Base-by-base conservation (phyloP, 2,888 invertebrate genomes). In the Gymnosoma rotundatum region DNA sequence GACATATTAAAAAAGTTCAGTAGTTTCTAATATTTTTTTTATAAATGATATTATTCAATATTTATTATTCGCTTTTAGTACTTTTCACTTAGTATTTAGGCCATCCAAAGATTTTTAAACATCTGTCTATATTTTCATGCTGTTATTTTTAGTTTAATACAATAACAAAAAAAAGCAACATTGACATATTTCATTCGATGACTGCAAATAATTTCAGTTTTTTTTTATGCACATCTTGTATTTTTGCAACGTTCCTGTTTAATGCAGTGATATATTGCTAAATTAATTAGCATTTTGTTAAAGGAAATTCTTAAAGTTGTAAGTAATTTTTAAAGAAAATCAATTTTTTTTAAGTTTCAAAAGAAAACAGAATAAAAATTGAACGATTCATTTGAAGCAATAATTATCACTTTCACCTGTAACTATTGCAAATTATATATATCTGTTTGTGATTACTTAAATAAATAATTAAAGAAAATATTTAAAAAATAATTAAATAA, bases 341-440 rank as follows among this genome's bases (percentile, higher is more conserved):
- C 73, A n/a, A 63, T 63, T 36, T 50, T 9, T 69, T 50, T 42
- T 58, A 66, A 32, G 45, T 48, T 25, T 38, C 14, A 36, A 32
- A 36, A 12, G 18, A 14, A 56, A 74, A 12, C 20, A 54, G 14
- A 18, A 56, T 54, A 3, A 64, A 50, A 69, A 54, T n/a, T 36
- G 32, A 67, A 58, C 25, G 8, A 18, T 58, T 12, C 25, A 72
- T 50, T 48, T 14, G 9, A n/a, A 60, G 56, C 38, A 83, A 78
- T 78, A 50, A 78, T 63, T 74, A 64, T 87, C 87, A 87, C 88
- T 90, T 90, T 90, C 89, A 88, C 88, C 87, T 87, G 87, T 48
- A 84, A 88, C 88, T 89, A 88, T 89, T 88, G 88, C 90, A 89
- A 89, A 89, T 89, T 88, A 88, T 64, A 25, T 18, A 25, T 18